phyloP scores from a whole-genome alignment of 2,888 invertebrate species.

The Tortrix viridana region DNA sequence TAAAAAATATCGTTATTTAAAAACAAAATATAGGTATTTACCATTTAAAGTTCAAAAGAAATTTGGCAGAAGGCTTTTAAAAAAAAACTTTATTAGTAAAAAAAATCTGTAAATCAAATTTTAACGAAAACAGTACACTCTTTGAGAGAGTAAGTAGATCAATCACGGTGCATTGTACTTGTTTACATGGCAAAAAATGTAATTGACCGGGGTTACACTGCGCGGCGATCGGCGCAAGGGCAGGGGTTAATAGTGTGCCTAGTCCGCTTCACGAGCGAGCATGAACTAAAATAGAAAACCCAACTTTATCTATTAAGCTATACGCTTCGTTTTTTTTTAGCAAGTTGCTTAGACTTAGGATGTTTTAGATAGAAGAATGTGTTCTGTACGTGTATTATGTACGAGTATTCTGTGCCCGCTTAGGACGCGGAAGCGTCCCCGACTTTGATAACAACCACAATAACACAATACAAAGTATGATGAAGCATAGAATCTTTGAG shows the following conservation, averaged over 20 bases:
- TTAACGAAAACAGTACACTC: too few relatives aligned
- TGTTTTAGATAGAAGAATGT: slow-evolving; percentile 8
- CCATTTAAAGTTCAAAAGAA: too few relatives aligned
- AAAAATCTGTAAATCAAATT: too few relatives aligned
- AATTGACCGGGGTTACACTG: slow-evolving; percentile 43
- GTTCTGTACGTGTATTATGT: slow-evolving; percentile 31
- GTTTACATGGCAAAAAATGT: slow-evolving; percentile 55
- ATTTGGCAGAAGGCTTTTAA: too few relatives aligned
- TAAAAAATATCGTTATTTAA: too few relatives aligned
- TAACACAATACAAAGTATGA: slow-evolving; percentile 56
- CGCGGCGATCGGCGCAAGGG: slow-evolving; percentile 47
- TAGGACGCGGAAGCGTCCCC: slow-evolving; percentile 56
- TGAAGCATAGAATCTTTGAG: slow-evolving; percentile 26
- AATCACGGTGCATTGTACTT: slow-evolving; percentile 58
- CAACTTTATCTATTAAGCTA: not conserved
- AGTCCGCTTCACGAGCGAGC: slow-evolving; percentile 40
- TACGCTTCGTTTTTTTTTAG: not conserved
- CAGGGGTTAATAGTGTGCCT: slow-evolving; percentile 73
- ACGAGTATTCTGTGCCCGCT: slow-evolving; percentile 34
- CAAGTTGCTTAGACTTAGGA: not conserved
- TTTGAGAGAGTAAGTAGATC: slow-evolving; percentile 50
- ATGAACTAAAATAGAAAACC: not conserved
- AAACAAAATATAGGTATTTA: too few relatives aligned
- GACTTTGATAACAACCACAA: slow-evolving; percentile 51
- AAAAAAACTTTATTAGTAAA: too few relatives aligned